Base-by-base conservation (phyloP, 2,797 vertebrate genomes). In the Meda fulgida region DNA sequence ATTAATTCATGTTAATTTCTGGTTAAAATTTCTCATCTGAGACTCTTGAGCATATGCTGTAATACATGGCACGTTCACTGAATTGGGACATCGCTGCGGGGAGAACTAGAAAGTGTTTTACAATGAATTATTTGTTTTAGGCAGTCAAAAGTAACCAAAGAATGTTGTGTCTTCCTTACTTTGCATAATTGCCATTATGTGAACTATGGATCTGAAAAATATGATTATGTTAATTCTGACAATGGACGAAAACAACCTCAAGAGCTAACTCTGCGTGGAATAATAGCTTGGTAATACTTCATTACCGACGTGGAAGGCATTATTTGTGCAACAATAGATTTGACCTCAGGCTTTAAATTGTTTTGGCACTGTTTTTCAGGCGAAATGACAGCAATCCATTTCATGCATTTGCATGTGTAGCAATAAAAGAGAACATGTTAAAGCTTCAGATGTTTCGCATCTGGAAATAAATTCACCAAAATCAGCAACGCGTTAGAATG, bases 131-230 rank as follows among this genome's bases (percentile, higher is more conserved):
- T 88, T 89, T 87, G 77, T 89, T 83, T 87, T 70, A 73, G 48
- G 75, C 84, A 73, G 83, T 84, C 86, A 86, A 89, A 86, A 84
- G 86, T 83, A 88, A 85, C 69, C 40, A 66, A 91, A 78, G 73
- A 78, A 84, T 83, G 69, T 71, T 72, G 86, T 86, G 84, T 84
- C 76, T 85, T 89, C 78, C 85, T 89, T 83, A 87, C 82, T 90
- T 89, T 84, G 38, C 81, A 83, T 82, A 89, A 87, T 88, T 88
- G 83, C 18, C 72, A 88, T 88, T 84, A 86, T 84, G 75, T 82
- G 80, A 91, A 87, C 70, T 80, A 83, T 88, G 76, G 67, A 79
- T 83, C 81, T 89, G 80, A 88, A 89, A 90, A 87, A 89, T 87
- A 85, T 78, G 86, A 88, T 88, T 87, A 86, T 89, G 73, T 83